These are phyloP conservation scores for Dendrocopos noguchii DNA, from an alignment of 2,113 vertebrate genomes.

Conservation along the genomic window DNA sequence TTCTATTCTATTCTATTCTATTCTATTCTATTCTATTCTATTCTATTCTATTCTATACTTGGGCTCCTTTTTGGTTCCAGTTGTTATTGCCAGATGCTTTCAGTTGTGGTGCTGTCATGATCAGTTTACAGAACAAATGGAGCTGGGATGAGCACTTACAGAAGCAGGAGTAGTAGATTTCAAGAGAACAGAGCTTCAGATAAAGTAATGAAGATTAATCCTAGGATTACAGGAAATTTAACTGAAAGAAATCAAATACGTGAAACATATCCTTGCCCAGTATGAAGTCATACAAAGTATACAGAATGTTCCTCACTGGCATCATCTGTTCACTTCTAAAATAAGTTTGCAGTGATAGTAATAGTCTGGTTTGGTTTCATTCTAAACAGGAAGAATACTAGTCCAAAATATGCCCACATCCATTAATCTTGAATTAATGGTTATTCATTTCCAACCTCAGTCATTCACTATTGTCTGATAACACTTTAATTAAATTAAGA, in stretches of 20 bases:
- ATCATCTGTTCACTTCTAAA: background rate
- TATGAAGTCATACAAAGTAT: background rate
- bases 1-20: too few species aligned
- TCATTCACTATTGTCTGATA: background rate
- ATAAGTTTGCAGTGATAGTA: background rate
- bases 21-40: too few species aligned
- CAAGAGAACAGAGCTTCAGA: background rate
- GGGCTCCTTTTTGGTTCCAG: background rate
- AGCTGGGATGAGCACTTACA: background rate
- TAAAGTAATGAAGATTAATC: background rate
- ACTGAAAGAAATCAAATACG: background rate
- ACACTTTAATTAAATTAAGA: constrained; percentile 10
- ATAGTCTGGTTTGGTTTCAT: background rate
- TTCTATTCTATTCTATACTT: too few species aligned
- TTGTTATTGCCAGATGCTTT: background rate
- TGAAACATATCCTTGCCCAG: background rate
- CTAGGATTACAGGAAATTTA: background rate
- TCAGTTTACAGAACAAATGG: background rate
- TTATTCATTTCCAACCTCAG: background rate
- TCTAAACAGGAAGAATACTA: background rate
- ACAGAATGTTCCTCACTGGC: background rate
- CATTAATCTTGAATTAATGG: background rate
- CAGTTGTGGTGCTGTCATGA: background rate
- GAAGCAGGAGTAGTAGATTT: background rate
- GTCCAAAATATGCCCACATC: background rate